A percentile compares a stretch with the other conserved stretches of the same genome.
These are phyloP conservation scores for Cryptoprocta ferox DNA, from an alignment of 2,797 vertebrate genomes.

Conservation along the genomic window DNA sequence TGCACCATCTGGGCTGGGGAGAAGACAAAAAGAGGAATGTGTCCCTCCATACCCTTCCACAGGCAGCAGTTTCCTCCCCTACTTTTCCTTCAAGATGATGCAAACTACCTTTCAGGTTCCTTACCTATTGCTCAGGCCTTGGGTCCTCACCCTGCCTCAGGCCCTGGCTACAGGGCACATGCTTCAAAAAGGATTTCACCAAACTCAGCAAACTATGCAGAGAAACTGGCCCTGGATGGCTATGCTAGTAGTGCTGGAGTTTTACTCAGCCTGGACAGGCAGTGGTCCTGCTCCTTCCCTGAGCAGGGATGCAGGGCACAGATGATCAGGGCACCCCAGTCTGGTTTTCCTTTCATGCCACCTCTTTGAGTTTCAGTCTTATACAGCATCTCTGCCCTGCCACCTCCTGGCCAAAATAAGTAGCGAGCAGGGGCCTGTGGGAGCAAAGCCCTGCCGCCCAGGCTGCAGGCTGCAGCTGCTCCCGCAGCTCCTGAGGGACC, in stretches of 20 bases:
- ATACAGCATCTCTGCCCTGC: constrained; percentile 56
- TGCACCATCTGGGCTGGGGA: fast-evolving
- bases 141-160: background rate
- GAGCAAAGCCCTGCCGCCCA: background rate
- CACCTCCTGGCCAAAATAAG: constrained; percentile 69
- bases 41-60: background rate
- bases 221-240: fast-evolving
- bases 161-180: fast-evolving
- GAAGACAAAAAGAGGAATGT: background rate
- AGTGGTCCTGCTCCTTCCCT: background rate
- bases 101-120: background rate
- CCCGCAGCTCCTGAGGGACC: background rate
- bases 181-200: background rate
- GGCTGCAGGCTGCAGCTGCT: background rate
- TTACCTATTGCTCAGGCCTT: background rate
- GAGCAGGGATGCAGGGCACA: background rate
- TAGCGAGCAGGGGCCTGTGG: background rate
- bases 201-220: background rate
- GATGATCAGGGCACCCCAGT: background rate
- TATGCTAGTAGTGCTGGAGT: background rate
- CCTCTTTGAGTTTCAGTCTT: background rate
- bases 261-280: background rate
- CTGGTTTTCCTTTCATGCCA: background rate
- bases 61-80: background rate
- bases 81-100: background rate